Evolutionary conservation across 2,888 invertebrate species (phyloP), one percentile per base, ranked within the genome.

Genomic region (Ochropleura plecta): DNA sequence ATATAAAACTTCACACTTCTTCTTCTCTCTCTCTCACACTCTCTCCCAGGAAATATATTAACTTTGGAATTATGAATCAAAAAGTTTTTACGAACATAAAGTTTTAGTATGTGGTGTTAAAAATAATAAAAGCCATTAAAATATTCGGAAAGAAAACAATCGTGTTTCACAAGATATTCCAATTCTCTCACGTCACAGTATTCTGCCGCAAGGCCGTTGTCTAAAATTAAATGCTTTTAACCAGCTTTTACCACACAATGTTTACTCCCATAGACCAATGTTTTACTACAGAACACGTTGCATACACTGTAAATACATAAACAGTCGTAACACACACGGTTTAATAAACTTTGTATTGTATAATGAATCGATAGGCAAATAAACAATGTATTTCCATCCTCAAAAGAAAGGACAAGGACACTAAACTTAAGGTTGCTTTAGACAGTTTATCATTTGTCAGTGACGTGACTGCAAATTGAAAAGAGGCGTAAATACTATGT

Each of bases 211-310:
- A 89, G 88, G 89, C 84, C 85, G 70, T 12, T 57, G 70, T 82
- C 89, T 89, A 88, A 86, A 88, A 79, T 86, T 85, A 88, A 87
- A 82, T 76, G 82, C 77, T 82, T 81, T 81, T 79, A 79, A 79
- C 70, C 76, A 83, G 74, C 65, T 79, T 87, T 82, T 74, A 73
- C 71, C 70, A 72, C 70, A 83, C 82, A 78, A 77, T 85, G 82
- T 88, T 87, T 82, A 87, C 85, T 78, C 79, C 51, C 16, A 63
- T 44, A 51, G 49, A 62, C 64, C 46, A 18, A n/a, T 78, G 76
- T 78, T 79, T 78, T 81, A 84, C 78, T 81, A 83, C 59, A 69
- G 12, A 76, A 62, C 71, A 74, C 57, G 69, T 73, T 73, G 40
- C 75, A 73, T 30, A 62, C 53, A 42, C 63, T 14, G 44, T 55